Evolutionary conservation across 2,797 vertebrate species (phyloP).

Genomic region (Furcifer pardalis): DNA sequence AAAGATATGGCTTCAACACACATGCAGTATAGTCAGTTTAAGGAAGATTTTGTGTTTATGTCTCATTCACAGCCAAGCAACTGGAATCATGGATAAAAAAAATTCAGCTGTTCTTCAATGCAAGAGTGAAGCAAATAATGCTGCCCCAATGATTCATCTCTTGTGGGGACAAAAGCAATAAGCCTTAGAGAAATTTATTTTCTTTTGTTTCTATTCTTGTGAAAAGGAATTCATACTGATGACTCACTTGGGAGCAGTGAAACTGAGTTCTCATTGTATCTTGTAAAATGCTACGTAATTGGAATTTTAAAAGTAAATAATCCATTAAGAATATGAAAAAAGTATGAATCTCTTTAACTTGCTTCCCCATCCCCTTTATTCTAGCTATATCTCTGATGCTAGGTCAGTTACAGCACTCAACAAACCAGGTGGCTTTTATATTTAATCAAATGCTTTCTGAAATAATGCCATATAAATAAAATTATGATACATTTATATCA

Average conservation of each 20-base stretch:
- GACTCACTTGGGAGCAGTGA: constrained; percentile 14
- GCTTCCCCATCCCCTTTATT: not conserved
- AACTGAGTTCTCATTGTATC: not conserved
- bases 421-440: not conserved
- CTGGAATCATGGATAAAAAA: constrained; percentile 24
- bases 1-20: not conserved
- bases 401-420: not conserved
- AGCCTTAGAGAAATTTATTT: constrained; percentile 23
- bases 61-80: constrained; percentile 9
- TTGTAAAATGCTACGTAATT: constrained; percentile 26
- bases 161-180: constrained; percentile 27
- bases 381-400: not conserved
- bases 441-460: not conserved
- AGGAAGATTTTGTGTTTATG: not conserved
- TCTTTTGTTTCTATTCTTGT: constrained; percentile 24
- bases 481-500: not conserved
- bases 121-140: constrained; percentile 32
- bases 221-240: constrained; percentile 14
- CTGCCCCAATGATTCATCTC: constrained; percentile 33
- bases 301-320: constrained; percentile 24
- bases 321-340: constrained; percentile 12
- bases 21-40: not conserved
- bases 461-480: not conserved
- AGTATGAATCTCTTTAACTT: constrained; percentile 19
- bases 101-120: constrained; percentile 23